Evolutionary conservation across 2,113 vertebrate species (phyloP).

Genomic region (Columba livia): DNA sequence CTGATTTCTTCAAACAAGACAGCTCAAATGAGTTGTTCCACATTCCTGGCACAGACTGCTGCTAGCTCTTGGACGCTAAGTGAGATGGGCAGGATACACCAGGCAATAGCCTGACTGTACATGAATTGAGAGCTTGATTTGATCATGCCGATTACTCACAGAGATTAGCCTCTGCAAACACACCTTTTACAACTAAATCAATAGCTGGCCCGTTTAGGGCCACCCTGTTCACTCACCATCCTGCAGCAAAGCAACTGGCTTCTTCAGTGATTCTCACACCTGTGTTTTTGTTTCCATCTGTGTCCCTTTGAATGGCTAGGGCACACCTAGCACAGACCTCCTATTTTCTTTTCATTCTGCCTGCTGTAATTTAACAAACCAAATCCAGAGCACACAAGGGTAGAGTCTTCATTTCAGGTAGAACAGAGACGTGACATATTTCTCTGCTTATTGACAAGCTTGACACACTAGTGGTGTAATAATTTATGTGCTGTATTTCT

Average conservation of each 20-base stretch:
- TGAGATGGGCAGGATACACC: not conserved
- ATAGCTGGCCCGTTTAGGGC: not conserved
- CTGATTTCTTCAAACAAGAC: not conserved
- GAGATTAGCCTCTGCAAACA: slow-evolving; percentile 1
- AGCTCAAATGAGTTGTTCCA: slow-evolving; percentile 1
- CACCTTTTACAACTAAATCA: not conserved
- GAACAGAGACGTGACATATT: not conserved
- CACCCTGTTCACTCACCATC: not conserved
- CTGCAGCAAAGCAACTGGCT: not conserved
- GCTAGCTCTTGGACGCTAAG: not conserved
- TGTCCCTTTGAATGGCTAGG: not conserved
- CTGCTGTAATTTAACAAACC: not conserved
- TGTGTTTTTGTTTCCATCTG: not conserved
- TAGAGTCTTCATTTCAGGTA: not conserved
- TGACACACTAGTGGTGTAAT: not conserved
- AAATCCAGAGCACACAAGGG: not conserved
- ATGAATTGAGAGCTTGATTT: not conserved
- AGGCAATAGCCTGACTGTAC: not conserved
- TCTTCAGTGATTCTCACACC: not conserved
- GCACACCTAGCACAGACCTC: not conserved
- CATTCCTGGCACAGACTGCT: slow-evolving; percentile 32
- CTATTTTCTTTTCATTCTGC: not conserved
- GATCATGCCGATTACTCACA: not conserved
- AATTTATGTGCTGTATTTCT: not conserved
- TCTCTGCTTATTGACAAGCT: not conserved